Percentiles rank a stretch among this genome's conserved stretches.
These are phyloP conservation scores for Liopterus haemorrhoidalis DNA, from an alignment of 2,888 invertebrate species.

Conservation along the genomic window DNA sequence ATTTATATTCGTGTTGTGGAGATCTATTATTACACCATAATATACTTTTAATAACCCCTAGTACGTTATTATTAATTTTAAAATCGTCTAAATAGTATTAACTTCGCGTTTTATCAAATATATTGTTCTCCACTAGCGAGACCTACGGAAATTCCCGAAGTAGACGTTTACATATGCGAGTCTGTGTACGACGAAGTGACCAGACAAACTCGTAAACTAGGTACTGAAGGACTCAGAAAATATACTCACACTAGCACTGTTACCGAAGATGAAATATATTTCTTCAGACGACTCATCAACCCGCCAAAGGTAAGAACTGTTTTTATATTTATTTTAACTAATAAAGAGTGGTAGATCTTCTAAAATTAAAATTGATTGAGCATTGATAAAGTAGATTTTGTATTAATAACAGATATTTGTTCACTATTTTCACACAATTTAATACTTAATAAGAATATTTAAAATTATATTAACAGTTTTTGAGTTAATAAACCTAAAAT, in stretches of 20 bases:
- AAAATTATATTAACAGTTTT: too few relatives aligned
- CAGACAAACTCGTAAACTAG: slow-evolving; percentile 66
- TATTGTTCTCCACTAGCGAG: too few relatives aligned
- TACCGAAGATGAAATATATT: slow-evolving; percentile 87
- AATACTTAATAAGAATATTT: too few relatives aligned
- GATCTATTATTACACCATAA: too few relatives aligned
- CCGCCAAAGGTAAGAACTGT: slow-evolving; percentile 55
- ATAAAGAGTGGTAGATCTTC: slow-evolving; percentile 38
- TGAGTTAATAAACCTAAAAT: too few relatives aligned
- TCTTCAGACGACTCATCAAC: slow-evolving; percentile 66
- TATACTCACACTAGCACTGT: slow-evolving; percentile 76
- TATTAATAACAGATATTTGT: too few relatives aligned
- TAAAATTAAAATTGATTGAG: slow-evolving; percentile 32
- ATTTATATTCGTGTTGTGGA: too few relatives aligned
- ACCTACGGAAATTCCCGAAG: slow-evolving; percentile 88
- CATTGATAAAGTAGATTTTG: too few relatives aligned
- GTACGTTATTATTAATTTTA: not conserved
- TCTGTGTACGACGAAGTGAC: slow-evolving; percentile 86
- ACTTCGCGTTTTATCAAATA: not conserved
- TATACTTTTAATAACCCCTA: not conserved
- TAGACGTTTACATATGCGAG: slow-evolving; percentile 89
- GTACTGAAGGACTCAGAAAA: slow-evolving; percentile 67
- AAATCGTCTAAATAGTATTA: not conserved
- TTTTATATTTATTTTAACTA: slow-evolving; percentile 11
- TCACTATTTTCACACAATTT: too few relatives aligned